Base-by-base conservation (phyloP, 2,113 vertebrate species). In the Periophthalmus modestus region DNA sequence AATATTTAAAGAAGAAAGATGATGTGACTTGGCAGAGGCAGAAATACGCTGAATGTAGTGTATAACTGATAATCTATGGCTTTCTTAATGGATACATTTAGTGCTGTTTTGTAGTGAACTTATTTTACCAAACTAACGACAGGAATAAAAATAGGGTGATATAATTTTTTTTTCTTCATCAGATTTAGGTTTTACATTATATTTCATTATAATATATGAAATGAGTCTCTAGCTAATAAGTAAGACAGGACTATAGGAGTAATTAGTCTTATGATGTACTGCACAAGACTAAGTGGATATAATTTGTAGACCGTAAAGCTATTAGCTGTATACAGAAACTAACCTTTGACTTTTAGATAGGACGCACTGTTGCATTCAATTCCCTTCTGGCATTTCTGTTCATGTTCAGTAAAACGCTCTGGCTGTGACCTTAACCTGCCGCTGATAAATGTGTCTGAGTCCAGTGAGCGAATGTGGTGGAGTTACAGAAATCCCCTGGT, bases 361-460 rank as follows among this genome's bases (percentile, higher is more conserved):
- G 62, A 65, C 33, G 62, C 34, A 39, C 34, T 65, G 34, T 65
- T 39, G 33, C 62, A n/a, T 39, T 65, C 18, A 39, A 39, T 65
- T 43, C 34, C 62, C 62, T n/a, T 18, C 33, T 65, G 62, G 62
- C 34, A 65, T 65, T 65, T 65, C 62, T 39, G 62, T 39, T 39
- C 62, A 65, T 10, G 18, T 65, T 43, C 16, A 7, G 33, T 36
- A 39, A 39, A 65, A 43, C 18, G 34, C 18, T 13, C 33, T 11
- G 62, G 19, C 33, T 65, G 62, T 65, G 62, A 65, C 62, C 62
- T 65, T 65, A 65, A 39, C 62, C 62, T 65, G 34, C 34, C 12
- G 34, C 62, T 65, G 33, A 65, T 65, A 65, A 65, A 65, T 65
- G 33, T 65, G 62, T 65, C 62, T 13, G 16, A 34, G 24, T 34